A percentile compares a stretch with the other conserved stretches of the same genome.
These are phyloP conservation scores for Sminthurinus aureus DNA, from an alignment of 2,888 invertebrate genomes.

Conservation along the genomic window DNA sequence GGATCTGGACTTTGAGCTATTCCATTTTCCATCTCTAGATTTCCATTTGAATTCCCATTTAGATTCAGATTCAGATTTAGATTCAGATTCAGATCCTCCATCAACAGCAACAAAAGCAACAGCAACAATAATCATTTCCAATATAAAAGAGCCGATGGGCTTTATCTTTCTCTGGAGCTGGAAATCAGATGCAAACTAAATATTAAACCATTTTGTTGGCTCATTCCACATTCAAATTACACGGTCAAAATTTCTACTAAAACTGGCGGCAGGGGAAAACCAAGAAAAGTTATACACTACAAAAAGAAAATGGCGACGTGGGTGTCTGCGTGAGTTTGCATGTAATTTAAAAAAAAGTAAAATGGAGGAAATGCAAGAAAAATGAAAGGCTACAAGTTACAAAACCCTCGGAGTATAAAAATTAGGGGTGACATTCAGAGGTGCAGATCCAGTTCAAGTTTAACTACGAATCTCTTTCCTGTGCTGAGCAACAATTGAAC, in stretches of 20 bases:
- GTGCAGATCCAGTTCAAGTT: conserved; percentile 2
- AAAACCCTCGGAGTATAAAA: conserved; percentile 6
- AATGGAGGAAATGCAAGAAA: not conserved
- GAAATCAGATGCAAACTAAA: too few species aligned
- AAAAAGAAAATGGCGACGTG: not conserved
- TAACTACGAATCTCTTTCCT: not conserved
- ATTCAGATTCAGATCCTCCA: not conserved
- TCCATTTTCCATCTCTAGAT: not conserved
- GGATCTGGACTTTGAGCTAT: not conserved
- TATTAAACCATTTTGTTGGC: too few species aligned
- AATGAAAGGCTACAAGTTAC: not conserved
- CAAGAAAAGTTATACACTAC: too few species aligned
- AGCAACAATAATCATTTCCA: too few species aligned
- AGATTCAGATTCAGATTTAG: not conserved
- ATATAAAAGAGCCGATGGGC: too few species aligned
- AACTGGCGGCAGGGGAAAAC: too few species aligned
- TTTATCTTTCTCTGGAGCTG: too few species aligned
- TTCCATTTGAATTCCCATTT: not conserved
- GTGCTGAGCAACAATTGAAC: not conserved
- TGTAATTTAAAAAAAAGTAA: not conserved
- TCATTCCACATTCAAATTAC: too few species aligned
- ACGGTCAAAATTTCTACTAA: too few species aligned
- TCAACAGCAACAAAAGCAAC: not conserved
- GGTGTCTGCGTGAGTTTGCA: not conserved
- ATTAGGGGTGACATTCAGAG: conserved; percentile 35